Evolutionary conservation across 1,140 invertebrate genomes (phyloP), one percentile per base, ranked within the genome.

Genomic region (Hetaerina americana): DNA sequence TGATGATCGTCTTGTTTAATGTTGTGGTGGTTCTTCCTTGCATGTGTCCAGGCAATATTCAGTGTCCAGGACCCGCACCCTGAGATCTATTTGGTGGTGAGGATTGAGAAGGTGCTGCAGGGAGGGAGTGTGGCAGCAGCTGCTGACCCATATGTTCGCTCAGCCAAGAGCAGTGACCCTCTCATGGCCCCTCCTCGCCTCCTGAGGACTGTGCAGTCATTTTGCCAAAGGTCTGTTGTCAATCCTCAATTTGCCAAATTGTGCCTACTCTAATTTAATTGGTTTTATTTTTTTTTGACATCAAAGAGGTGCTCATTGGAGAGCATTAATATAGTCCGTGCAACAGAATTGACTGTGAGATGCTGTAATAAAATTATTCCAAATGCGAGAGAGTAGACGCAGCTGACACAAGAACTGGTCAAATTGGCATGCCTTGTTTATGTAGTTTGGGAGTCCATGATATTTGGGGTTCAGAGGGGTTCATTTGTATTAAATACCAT

Each of bases 31-130:
- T 31, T 18, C 27, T 68, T 71, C 5, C 22, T 27, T 72, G 66
- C 71, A 12, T n/a, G n/a, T 57, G 10, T 57, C 18, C 83, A 95
- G 88, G 93, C 90, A 24, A 82, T 96, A 70, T 86, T 95, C 74
- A 93, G 88, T 75, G 86, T 95, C 27, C 91, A 87, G 73, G 89
- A 92, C 81, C 90, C 91, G 5, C 91, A 94, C 82, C 86, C 90
- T 27, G 92, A 97, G 77, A 89, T 97, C 71, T 97, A 92, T 82
- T 78, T 96, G 72, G 94, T 97, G 12, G 86, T 96, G 29, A 87
- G 89, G 76, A 92, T 97, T 74, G 95, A 97, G 77, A 97, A 97
- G 74, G 84, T 86, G 3, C 85, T 97, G 6, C 94, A 97, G 84
- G 93, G 94, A n/a, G 88, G 90, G 67, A 91, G 96, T 73, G 87